These are phyloP conservation scores for Cirrhinus molitorella DNA, from an alignment of 2,797 vertebrate species.

Conservation along the genomic window DNA sequence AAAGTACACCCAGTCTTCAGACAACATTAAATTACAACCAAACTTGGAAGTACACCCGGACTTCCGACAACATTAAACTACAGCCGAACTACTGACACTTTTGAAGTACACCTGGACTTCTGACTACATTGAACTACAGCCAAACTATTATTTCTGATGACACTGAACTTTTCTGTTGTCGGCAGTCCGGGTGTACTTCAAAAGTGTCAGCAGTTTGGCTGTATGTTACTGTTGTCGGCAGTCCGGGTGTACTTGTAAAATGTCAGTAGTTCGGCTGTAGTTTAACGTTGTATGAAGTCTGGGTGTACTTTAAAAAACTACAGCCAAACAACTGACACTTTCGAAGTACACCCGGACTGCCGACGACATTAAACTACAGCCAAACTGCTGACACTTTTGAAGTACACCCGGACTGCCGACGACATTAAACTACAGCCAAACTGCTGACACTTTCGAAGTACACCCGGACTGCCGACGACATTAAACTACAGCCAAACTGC, in stretches of 20 bases:
- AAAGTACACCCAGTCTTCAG: background rate
- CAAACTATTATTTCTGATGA: too few species aligned
- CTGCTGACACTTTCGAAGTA: background rate
- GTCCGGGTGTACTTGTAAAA: too few species aligned
- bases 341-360: background rate
- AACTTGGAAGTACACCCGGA: accelerated
- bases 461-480: background rate
- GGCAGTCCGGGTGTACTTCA: too few species aligned
- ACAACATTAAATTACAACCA: background rate
- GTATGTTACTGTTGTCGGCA: too few species aligned
- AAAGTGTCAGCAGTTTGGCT: too few species aligned
- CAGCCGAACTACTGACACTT: background rate
- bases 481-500: too few species aligned
- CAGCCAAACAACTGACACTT: background rate
- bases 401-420: background rate
- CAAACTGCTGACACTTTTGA: background rate
- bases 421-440: background rate
- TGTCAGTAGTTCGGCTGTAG: too few species aligned
- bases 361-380: background rate
- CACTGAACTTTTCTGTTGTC: too few species aligned
- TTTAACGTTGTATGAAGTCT: too few species aligned
- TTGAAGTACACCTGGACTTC: too few species aligned
- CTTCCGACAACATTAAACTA: background rate
- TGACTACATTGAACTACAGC: background rate
- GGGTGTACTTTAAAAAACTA: too few species aligned